A percentile compares a stretch with the other conserved stretches of the same genome.
Evolutionary conservation across 2,888 invertebrate genomes (phyloP).

Genomic region (Azorinus chamasolen): DNA sequence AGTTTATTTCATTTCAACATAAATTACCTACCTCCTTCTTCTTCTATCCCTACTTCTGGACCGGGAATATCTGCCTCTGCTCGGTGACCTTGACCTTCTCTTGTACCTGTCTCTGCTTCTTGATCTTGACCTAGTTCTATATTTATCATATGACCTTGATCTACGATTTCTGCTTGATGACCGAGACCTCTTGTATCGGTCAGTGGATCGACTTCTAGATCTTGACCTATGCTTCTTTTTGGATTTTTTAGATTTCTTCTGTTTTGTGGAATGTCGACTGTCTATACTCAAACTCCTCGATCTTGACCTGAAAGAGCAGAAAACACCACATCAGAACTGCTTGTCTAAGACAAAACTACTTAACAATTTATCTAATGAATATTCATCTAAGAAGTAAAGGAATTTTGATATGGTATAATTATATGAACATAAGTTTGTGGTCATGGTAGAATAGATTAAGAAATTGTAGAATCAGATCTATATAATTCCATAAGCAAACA

Average conservation of each 20-base stretch:
- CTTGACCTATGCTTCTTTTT: slow-evolving; percentile 58
- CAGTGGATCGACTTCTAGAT: slow-evolving; percentile 52
- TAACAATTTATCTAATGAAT: too few species aligned
- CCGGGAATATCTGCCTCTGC: slow-evolving; percentile 56
- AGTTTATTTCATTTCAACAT: too few species aligned
- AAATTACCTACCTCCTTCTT: slow-evolving; percentile 43
- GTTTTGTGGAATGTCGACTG: slow-evolving; percentile 68
- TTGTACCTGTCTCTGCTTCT: slow-evolving; percentile 59
- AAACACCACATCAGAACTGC: too few species aligned
- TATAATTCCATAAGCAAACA: too few species aligned
- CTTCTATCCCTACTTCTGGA: slow-evolving; percentile 64
- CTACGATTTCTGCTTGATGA: slow-evolving; percentile 49
- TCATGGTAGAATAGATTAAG: too few species aligned
- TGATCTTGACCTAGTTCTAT: slow-evolving; percentile 47
- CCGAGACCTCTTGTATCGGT: slow-evolving; percentile 53
- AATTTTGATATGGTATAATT: too few species aligned
- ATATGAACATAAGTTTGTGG: too few species aligned
- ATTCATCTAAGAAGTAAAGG: too few species aligned
- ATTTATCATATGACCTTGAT: slow-evolving; percentile 28
- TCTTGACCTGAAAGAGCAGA: slow-evolving; percentile 34
- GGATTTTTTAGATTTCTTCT: slow-evolving; percentile 75
- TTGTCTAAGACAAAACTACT: too few species aligned
- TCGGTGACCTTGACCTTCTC: slow-evolving; percentile 58
- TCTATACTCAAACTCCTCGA: slow-evolving; percentile 61
- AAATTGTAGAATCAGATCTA: too few species aligned